A percentile compares a stretch with the other conserved stretches of the same genome.
Evolutionary conservation across 2,797 vertebrate species (phyloP).

Genomic region (Loriculus beryllinus): DNA sequence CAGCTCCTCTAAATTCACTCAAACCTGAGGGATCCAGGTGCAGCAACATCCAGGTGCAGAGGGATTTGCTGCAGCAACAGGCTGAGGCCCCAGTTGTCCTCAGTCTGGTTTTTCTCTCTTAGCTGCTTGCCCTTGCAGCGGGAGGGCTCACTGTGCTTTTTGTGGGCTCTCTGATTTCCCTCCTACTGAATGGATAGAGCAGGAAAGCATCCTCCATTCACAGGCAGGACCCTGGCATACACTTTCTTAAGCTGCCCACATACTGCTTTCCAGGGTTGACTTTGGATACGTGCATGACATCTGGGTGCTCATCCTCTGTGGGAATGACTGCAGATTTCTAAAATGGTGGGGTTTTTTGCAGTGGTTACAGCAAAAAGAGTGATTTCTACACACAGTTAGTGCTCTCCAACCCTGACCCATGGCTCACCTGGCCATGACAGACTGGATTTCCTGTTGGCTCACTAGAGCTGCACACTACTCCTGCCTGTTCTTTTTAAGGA

Average conservation of each 20-base stretch:
- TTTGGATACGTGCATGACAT: background rate
- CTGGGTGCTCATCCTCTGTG: background rate
- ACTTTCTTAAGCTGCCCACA: background rate
- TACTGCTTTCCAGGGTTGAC: background rate
- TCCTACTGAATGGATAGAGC: background rate
- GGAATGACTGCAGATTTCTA: background rate
- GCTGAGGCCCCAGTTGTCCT: background rate
- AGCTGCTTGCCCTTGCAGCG: background rate
- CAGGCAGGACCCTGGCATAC: background rate
- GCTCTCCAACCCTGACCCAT: background rate
- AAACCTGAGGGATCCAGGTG: background rate
- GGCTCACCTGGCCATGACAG: background rate
- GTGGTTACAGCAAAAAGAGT: background rate
- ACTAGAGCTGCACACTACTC: background rate
- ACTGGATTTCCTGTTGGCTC: background rate
- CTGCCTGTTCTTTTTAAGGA: background rate
- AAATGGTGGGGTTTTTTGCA: fast-evolving
- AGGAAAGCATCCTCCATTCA: background rate
- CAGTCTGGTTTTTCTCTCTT: background rate
- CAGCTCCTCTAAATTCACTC: background rate
- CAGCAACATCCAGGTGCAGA: too few relatives aligned
- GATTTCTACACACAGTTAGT: background rate
- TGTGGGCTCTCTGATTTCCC: background rate
- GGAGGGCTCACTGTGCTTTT: background rate
- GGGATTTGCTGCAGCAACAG: background rate